Evolutionary conservation across 2,113 vertebrate species (phyloP).

Genomic region (Ctenomys sociabilis): DNA sequence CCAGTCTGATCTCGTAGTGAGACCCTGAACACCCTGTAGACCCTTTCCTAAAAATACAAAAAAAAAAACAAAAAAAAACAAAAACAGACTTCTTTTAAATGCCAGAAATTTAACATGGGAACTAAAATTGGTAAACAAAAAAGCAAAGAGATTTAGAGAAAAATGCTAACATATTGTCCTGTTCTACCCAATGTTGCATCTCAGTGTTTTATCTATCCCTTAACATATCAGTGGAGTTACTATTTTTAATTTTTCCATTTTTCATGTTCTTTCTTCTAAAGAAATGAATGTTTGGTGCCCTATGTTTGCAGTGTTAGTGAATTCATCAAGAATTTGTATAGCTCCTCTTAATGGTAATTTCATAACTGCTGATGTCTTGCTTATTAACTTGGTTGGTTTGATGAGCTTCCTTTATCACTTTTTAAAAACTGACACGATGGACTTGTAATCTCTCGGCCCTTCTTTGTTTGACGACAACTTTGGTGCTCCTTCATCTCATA

Average conservation of each 20-base stretch:
- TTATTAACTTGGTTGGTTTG: neutral
- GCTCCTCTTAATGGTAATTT: neutral
- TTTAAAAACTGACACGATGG: neutral
- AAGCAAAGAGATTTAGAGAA: neutral
- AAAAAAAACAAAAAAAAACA: too few relatives aligned
- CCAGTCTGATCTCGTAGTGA: too few relatives aligned
- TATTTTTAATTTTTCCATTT: neutral
- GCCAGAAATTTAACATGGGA: neutral
- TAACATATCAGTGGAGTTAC: neutral
- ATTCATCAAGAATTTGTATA: neutral
- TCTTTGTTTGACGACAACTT: neutral
- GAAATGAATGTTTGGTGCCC: neutral
- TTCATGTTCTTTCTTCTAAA: neutral
- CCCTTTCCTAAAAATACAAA: too few relatives aligned
- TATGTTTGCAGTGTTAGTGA: neutral
- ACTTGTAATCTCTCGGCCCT: neutral
- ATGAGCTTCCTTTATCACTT: neutral
- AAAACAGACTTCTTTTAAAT: neutral
- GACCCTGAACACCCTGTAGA: too few relatives aligned
- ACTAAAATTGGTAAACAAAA: neutral
- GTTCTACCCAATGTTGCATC: neutral
- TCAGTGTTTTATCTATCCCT: neutral
- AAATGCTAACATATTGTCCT: neutral
- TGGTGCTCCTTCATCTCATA: neutral
- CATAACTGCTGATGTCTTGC: neutral